Base-by-base conservation (phyloP, 2,888 invertebrate genomes). In the Cryptocheilus praepositus region DNA sequence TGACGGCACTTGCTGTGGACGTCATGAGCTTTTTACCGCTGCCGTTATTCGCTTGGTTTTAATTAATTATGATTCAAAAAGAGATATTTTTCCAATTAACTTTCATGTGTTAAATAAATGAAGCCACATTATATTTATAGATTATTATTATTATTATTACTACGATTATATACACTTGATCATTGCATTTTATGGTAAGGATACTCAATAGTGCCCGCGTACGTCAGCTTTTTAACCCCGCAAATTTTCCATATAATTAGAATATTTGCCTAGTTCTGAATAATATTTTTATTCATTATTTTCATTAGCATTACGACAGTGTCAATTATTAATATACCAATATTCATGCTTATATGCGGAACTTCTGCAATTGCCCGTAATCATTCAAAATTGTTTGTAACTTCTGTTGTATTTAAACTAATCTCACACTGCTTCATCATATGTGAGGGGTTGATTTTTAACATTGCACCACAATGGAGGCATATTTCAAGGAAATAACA, bases 81-180 rank as follows among this genome's bases (percentile, higher is more conserved):
- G 16, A 49, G 8, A 49, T 49, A 11, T 18, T 49, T 49, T 49
- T 49, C 4, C 13, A 45, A 45, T 49, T 4, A 18, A 49, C 7
- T 49, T 49, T 49, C 18, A n/a, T 49, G 69, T 74, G 76, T 76
- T 67, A 43, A 64, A 61, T 80, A 80, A 81, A 80, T 81, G 74
- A 49, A 81, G 78, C 81, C 81, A 81, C 80, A 73, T 70, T 54
- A 61, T 66, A 53, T 62, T 70, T 61, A 70, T 72, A 76, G 19
- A 56, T 67, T 60, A 70, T 65, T 67, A 22, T 58, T n/a, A n/a
- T n/a, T n/a, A n/a, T n/a, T n/a, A n/a, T n/a, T n/a, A n/a, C n/a
- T n/a, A n/a, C n/a, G 52, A 53, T 58, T 46, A 22, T 56, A 56
- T 59, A 73, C 61, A 65, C 60, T 16, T 45, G 61, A 53, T 61